phyloP scores from a whole-genome alignment of 2,113 vertebrate species.

The Seriola dumerili region DNA sequence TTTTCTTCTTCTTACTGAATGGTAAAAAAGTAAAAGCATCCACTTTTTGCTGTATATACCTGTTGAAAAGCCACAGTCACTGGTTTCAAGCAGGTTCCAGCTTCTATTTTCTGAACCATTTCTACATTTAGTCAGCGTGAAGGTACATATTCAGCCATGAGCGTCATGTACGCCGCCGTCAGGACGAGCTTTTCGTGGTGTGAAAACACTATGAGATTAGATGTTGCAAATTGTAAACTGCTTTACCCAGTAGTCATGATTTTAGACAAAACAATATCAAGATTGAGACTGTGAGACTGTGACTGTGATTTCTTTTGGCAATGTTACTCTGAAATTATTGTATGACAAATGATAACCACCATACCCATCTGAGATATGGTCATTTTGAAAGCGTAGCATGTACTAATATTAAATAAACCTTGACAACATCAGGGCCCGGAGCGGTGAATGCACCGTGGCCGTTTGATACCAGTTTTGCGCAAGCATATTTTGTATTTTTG shows the following conservation, averaged over 20 bases:
- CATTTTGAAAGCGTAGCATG: not conserved
- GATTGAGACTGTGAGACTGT: not conserved
- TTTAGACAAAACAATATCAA: not conserved
- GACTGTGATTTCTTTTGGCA: not conserved
- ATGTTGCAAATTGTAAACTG: not conserved
- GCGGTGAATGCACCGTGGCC: conserved; percentile 5
- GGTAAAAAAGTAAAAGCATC: too few relatives aligned
- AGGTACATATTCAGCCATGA: not conserved
- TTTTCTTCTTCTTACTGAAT: too few relatives aligned
- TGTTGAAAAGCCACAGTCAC: not conserved
- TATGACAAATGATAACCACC: not conserved
- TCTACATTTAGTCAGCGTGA: not conserved
- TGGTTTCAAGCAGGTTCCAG: not conserved
- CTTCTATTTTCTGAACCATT: not conserved
- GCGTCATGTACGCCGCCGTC: not conserved
- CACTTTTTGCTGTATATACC: not conserved
- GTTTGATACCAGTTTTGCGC: conserved; percentile 18
- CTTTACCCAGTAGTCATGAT: not conserved
- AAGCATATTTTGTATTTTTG: conserved; percentile 41
- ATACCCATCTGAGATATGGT: not conserved
- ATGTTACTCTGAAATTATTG: not conserved
- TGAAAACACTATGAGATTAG: not conserved
- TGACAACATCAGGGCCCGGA: not conserved
- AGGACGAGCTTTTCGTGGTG: not conserved
- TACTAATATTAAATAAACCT: conserved; percentile 9